Evolutionary conservation across 2,888 invertebrate genomes (phyloP).

Genomic region (Drosophila prolongata): DNA sequence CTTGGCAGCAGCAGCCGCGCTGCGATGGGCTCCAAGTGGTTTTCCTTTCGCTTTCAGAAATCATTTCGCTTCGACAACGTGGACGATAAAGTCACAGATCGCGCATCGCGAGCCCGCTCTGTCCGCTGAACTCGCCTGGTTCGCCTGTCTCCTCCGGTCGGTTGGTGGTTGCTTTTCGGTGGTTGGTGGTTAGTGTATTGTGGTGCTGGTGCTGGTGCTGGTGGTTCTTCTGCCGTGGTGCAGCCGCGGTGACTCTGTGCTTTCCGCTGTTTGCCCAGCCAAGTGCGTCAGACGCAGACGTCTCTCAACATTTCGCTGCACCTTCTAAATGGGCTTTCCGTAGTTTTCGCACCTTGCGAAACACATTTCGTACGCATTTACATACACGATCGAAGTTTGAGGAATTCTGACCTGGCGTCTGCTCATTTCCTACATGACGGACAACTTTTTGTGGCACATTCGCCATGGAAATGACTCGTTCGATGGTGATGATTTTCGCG

Average conservation of each 20-base stretch:
- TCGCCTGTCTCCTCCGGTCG: conserved; percentile 58
- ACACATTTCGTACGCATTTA: conserved; percentile 75
- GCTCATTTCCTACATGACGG: conserved; percentile 77
- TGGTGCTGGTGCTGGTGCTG: conserved; percentile 61
- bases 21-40: conserved; percentile 80
- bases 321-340: conserved; percentile 80
- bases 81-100: conserved; percentile 83
- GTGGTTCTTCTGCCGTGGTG: conserved; percentile 28
- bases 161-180: conserved; percentile 55
- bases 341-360: conserved; percentile 78
- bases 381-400: conserved; percentile 57
- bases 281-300: conserved; percentile 60
- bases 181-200: conserved; percentile 44
- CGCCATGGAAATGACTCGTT: conserved; percentile 61
- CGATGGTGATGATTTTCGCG: conserved; percentile 59
- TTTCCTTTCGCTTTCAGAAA: conserved; percentile 84
- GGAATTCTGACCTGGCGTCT: conserved; percentile 55
- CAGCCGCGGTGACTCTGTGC: conserved; percentile 42
- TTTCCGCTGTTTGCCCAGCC: conserved; percentile 65
- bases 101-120: conserved; percentile 76
- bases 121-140: conserved; percentile 62
- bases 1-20: conserved; percentile 49
- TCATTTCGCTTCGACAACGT: conserved; percentile 84
- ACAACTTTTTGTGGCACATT: conserved; percentile 56
- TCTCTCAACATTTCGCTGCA: conserved; percentile 82